phyloP scores from a whole-genome alignment of 2,113 vertebrate genomes.

The Pelmatolapia mariae region DNA sequence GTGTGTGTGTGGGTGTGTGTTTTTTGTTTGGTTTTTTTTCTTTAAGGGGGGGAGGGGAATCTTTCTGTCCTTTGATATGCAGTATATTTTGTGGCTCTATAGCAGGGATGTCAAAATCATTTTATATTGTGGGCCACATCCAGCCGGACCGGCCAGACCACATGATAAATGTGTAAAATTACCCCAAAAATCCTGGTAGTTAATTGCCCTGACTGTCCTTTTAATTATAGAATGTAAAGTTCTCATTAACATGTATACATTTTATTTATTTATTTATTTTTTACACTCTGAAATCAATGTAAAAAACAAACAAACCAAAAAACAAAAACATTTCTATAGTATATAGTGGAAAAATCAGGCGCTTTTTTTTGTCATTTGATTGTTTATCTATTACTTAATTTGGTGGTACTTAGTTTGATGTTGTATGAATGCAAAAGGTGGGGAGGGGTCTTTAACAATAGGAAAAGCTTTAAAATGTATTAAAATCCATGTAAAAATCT shows the following conservation, averaged over 20 bases:
- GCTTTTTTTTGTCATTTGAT: background rate
- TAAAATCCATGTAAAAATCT: background rate
- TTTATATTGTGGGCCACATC: background rate
- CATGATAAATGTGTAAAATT: background rate
- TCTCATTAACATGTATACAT: background rate
- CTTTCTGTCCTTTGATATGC: background rate
- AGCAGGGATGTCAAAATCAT: background rate
- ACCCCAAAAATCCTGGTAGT: background rate
- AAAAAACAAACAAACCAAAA: background rate
- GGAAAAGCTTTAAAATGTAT: background rate
- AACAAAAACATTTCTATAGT: background rate
- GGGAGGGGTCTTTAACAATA: background rate
- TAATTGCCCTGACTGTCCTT: background rate
- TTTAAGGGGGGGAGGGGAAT: background rate
- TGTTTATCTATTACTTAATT: background rate
- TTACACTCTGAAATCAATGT: background rate
- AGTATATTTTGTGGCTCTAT: background rate
- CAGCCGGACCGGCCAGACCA: background rate
- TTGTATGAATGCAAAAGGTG: background rate
- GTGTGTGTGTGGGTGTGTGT: accelerated
- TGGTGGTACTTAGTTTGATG: background rate
- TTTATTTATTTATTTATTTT: background rate
- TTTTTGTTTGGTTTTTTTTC: accelerated
- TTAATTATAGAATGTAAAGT: background rate
- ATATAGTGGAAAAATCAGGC: background rate